Evolutionary conservation across 2,113 vertebrate genomes (phyloP).

Genomic region (Melanostigma gelatinosum): DNA sequence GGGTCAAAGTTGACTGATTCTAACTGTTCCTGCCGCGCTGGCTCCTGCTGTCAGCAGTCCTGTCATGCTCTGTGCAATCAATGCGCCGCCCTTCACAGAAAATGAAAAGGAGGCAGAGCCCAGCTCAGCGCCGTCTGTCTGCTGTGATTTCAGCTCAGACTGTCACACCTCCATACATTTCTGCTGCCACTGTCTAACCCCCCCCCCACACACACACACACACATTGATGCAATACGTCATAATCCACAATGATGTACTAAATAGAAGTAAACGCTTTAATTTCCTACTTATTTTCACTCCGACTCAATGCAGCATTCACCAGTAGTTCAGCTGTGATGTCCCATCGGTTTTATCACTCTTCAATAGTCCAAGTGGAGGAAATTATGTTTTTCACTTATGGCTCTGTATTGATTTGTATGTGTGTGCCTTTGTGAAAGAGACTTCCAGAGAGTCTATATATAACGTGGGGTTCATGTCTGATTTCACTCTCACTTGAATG

Average conservation of each 20-base stretch:
- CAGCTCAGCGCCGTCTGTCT: no score
- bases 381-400: constrained; percentile 24
- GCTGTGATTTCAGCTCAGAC: no score
- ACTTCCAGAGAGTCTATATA: background rate
- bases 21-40: background rate
- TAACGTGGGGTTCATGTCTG: constrained; percentile 3
- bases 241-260: background rate
- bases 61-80: no score
- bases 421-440: background rate
- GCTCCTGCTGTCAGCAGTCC: no score
- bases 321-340: background rate
- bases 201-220: no score
- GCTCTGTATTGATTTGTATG: constrained; percentile 31
- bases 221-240: background rate
- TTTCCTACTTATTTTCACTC: background rate
- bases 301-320: background rate
- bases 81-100: background rate
- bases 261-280: background rate
- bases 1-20: background rate
- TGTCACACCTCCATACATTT: background rate
- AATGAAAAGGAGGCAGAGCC: background rate
- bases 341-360: constrained; percentile 20
- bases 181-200: background rate
- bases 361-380: constrained; percentile 27
- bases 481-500: background rate